Conservation (phyloP, 2,797 vertebrate species). For the Rachycentron canadum region DNA sequence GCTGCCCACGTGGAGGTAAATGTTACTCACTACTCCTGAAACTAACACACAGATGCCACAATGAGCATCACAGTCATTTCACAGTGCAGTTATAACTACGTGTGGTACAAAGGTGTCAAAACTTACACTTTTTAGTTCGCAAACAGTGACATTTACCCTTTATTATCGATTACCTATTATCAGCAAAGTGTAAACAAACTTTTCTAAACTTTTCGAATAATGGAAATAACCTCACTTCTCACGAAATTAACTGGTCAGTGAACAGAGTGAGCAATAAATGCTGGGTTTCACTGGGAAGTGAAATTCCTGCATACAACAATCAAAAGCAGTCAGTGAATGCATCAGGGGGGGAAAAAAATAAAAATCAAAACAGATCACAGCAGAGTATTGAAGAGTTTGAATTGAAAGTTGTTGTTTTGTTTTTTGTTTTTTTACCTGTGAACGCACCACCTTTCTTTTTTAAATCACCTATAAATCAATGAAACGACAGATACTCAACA, state of each 20-base stretch:
- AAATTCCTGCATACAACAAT: constrained; percentile 21
- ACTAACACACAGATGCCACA: neutral
- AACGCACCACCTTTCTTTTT: constrained; percentile 10
- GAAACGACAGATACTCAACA: neutral
- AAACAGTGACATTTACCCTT: neutral
- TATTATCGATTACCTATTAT: neutral
- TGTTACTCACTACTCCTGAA: neutral
- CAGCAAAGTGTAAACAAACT: neutral
- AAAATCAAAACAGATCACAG: neutral
- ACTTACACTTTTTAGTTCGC: neutral
- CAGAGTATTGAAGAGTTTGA: neutral
- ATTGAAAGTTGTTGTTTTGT: neutral
- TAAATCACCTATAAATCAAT: neutral
- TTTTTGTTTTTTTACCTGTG: constrained; percentile 41
- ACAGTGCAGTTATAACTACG: neutral
- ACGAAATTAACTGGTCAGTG: too few species aligned
- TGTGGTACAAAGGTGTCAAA: neutral
- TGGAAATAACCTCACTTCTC: neutral
- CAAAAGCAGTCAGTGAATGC: constrained; percentile 14
- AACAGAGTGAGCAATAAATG: constrained; percentile 23
- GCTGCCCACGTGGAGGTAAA: neutral
- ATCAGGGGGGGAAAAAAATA: neutral
- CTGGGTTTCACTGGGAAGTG: constrained; percentile 20
- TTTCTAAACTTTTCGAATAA: neutral
- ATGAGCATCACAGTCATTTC: neutral